phyloP scores from a whole-genome alignment of 2,797 vertebrate genomes.

The Iguana delicatissima region DNA sequence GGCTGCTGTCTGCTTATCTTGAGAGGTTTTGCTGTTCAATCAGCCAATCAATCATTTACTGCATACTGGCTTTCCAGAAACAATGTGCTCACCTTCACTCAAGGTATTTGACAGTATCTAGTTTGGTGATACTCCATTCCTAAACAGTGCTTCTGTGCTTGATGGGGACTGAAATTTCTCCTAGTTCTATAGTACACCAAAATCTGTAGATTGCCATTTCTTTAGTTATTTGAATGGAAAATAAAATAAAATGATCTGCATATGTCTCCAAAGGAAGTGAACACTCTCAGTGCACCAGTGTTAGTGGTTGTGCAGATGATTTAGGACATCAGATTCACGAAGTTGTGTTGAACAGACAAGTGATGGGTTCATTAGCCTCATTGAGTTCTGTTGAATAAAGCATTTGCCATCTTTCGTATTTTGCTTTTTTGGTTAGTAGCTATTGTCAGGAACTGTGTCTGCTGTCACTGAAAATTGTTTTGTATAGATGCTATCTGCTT shows the following conservation, averaged over 20 bases:
- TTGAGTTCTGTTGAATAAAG: not conserved
- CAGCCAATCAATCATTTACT: too few species aligned
- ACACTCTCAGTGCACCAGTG: not conserved
- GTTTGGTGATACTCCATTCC: not conserved
- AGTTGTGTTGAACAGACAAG: not conserved
- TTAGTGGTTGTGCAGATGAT: not conserved
- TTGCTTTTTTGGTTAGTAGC: conserved; percentile 9
- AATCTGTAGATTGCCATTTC: not conserved
- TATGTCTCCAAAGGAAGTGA: not conserved
- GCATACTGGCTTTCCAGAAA: too few species aligned
- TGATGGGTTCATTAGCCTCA: not conserved
- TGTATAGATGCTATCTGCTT: conserved; percentile 62
- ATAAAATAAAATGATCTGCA: not conserved
- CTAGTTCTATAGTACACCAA: not conserved
- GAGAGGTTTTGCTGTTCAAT: not conserved
- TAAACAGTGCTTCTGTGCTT: not conserved
- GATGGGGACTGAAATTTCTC: not conserved
- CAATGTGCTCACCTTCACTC: not conserved
- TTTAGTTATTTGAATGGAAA: not conserved
- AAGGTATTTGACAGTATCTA: not conserved
- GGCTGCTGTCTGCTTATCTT: not conserved
- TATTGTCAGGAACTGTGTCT: not conserved
- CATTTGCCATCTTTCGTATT: conserved; percentile 25
- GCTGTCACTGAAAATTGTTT: conserved; percentile 35
- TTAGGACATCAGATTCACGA: not conserved